Evolutionary conservation across 2,888 invertebrate species (phyloP).

Genomic region (Diarsia brunnea): DNA sequence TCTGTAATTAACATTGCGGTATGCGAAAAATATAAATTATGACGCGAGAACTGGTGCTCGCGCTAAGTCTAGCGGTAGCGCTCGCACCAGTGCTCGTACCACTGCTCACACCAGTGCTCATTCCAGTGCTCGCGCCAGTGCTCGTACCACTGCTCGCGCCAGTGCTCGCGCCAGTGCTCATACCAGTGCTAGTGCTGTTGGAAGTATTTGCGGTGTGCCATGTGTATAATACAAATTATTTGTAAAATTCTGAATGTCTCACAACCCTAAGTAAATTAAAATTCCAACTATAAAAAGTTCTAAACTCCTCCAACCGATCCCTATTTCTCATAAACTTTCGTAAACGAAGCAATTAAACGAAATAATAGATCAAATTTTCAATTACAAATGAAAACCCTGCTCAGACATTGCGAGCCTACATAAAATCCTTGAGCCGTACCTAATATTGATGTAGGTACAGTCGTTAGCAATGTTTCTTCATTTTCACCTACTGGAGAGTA

Average conservation of each 20-base stretch:
- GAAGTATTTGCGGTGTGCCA: too few relatives aligned
- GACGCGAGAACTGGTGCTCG: too few relatives aligned
- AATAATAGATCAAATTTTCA: constrained; percentile 53
- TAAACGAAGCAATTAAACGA: constrained; percentile 46
- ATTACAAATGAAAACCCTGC: constrained; percentile 51
- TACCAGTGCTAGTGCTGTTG: background rate
- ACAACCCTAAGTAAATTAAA: constrained; percentile 1
- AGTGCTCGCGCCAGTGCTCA: too few relatives aligned
- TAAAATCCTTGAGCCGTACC: constrained; percentile 36
- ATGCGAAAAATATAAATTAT: too few relatives aligned
- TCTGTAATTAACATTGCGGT: too few relatives aligned
- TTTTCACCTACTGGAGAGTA: background rate
- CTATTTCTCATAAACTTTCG: constrained; percentile 14
- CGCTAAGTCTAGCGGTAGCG: too few relatives aligned
- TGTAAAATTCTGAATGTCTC: background rate
- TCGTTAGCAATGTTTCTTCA: background rate
- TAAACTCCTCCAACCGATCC: constrained; percentile 7
- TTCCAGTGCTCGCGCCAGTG: background rate
- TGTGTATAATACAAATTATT: too few relatives aligned
- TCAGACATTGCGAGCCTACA: constrained; percentile 33
- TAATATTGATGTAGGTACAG: constrained; percentile 41
- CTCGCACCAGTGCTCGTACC: too few relatives aligned
- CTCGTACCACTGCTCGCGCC: too few relatives aligned
- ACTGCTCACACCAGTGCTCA: too few relatives aligned
- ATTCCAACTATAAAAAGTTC: constrained; percentile 6